A percentile compares a stretch with the other conserved stretches of the same genome.
Conservation (phyloP, 2,113 vertebrate species). For the Hydrolagus affinis region DNA sequence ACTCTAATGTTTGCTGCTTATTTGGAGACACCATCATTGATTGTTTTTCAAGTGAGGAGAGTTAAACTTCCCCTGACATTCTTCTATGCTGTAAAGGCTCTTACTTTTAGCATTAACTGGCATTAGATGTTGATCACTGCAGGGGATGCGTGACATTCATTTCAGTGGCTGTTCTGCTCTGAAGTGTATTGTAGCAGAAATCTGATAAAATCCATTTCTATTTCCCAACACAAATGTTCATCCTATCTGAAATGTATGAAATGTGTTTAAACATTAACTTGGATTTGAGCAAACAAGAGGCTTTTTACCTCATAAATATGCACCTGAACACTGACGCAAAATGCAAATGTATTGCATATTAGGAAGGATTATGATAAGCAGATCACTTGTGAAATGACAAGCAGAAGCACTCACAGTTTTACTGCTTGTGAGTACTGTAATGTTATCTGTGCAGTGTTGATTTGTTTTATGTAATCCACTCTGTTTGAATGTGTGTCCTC, state of each 20-base stretch:
- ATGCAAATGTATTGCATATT: background rate
- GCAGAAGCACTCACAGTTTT: background rate
- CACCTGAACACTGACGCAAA: background rate
- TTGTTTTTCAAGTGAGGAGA: background rate
- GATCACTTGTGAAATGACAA: background rate
- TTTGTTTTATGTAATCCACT: background rate
- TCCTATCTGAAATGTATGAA: background rate
- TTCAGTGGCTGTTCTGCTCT: slow-evolving; percentile 3
- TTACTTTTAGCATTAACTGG: background rate
- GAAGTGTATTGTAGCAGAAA: background rate
- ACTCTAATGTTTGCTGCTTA: background rate
- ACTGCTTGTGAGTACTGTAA: background rate
- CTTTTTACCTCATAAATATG: background rate
- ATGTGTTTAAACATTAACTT: slow-evolving; percentile 16
- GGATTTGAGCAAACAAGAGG: slow-evolving; percentile 10
- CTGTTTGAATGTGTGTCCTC: background rate
- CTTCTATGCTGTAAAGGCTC: background rate
- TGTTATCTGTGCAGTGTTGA: background rate
- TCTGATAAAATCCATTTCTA: slow-evolving; percentile 9
- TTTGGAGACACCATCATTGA: background rate
- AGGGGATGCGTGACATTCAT: background rate
- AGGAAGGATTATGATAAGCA: background rate
- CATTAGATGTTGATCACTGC: background rate
- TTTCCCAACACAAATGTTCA: background rate
- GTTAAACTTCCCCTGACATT: background rate